Evolutionary conservation across 1,140 invertebrate genomes (phyloP).

Genomic region (Solenopsis fugax): DNA sequence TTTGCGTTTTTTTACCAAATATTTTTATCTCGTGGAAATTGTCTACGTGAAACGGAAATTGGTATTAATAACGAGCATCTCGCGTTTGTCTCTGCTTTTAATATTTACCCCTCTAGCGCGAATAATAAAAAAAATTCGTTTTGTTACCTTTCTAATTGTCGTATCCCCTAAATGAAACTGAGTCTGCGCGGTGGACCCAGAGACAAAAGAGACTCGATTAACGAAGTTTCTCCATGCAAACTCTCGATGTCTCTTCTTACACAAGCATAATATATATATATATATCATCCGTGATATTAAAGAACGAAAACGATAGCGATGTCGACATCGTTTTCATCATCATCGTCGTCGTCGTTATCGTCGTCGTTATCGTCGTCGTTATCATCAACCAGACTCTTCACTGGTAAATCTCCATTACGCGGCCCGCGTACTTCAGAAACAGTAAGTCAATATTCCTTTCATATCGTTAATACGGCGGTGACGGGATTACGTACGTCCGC

Average conservation of each 20-base stretch:
- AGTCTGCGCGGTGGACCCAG: too few relatives aligned
- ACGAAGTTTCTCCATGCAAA: conserved; percentile 40
- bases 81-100: conserved; percentile 15
- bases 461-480: conserved; percentile 71
- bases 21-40: conserved; percentile 7
- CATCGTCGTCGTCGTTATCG: background rate
- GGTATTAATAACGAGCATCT: background rate
- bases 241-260: conserved; percentile 17
- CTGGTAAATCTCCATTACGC: conserved; percentile 74
- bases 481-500: conserved; percentile 71
- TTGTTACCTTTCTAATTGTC: background rate
- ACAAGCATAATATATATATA: conserved; percentile 60
- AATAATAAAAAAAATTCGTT: conserved; percentile 57
- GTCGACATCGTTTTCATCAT: conserved; percentile 43
- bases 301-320: conserved; percentile 47
- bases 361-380: conserved; percentile 29
- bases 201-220: conserved; percentile 58
- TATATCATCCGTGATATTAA: conserved; percentile 56
- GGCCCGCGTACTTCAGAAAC: conserved; percentile 56
- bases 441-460: conserved; percentile 76
- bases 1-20: conserved; percentile 26
- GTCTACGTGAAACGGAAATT: background rate
- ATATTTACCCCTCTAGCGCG: conserved; percentile 53
- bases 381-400: conserved; percentile 28
- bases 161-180: conserved; percentile 14